Base-by-base conservation (phyloP, 2,797 vertebrate species). In the Buceros bicornis region DNA sequence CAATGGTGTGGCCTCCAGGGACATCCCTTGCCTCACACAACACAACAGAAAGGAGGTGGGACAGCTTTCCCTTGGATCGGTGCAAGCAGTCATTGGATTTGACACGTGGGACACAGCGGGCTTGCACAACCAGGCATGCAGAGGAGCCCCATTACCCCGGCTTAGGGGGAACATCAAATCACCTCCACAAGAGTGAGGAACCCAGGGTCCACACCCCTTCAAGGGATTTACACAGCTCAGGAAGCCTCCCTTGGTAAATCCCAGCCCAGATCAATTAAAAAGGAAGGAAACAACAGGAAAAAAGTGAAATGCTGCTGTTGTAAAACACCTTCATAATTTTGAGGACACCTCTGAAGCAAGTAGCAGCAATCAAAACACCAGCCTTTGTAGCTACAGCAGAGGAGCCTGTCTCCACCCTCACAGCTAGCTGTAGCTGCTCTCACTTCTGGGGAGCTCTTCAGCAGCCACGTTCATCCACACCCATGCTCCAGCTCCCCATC, bases 61-160 rank as follows among this genome's bases (percentile, higher is more conserved):
- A 9, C 37, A 87, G 37, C 56, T 72, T 57, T 50, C 21, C 47
- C 43, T n/a, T 9, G 2, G 25, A 64, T 51, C 33, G 77, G 11
- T 43, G 82, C 22, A 26, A 19, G 20, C 1, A n/a, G 45, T 16
- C 45, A 31, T 7, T 69, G 62, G 25, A 58, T 80, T 85, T 62
- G 33, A 11, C 8, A 37, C 0, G 0, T 24, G n/a, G 64, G n/a
- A 71, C 1, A 2, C 13, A 43, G 25, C 2, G 29, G 8, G n/a
- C 61, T 78, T 67, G 40, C 35, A 71, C 45, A 87, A 69, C n/a
- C 3, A 19, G 26, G 43, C 7, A 16, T 40, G n/a, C 37, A 70
- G 33, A 94, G 64, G 5, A 89, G 19, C 42, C 42, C 0, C 0
- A 35, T 13, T 22, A 56, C 17, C n/a, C 29, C n/a, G 64, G 7